Percentiles rank a stretch among this genome's conserved stretches.
Conservation (phyloP, 2,113 vertebrate species). For the Alethe diademata region DNA sequence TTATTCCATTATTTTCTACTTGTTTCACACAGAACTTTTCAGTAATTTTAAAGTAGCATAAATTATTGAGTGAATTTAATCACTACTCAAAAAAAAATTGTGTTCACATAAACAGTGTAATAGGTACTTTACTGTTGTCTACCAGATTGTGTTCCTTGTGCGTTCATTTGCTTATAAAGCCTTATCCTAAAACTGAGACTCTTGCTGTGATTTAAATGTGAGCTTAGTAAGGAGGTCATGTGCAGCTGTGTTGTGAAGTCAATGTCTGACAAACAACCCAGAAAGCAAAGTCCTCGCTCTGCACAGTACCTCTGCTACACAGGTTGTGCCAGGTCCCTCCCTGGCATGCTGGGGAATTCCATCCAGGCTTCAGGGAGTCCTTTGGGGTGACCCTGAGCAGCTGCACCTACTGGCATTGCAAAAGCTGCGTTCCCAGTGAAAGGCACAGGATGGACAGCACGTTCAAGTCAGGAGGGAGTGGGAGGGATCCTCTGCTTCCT, state of each 20-base stretch:
- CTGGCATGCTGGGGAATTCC: neutral
- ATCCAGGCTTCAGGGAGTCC: neutral
- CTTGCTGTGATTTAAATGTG: neutral
- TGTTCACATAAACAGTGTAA: neutral
- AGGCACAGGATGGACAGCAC: neutral
- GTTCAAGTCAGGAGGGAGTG: accelerated
- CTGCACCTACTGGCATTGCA: accelerated
- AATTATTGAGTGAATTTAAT: neutral
- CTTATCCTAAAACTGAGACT: neutral
- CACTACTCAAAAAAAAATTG: neutral
- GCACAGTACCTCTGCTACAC: neutral
- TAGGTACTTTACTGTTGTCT: accelerated
- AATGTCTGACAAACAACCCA: neutral
- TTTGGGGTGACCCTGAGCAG: neutral
- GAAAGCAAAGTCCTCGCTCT: neutral
- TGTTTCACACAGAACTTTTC: neutral
- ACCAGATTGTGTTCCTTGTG: neutral
- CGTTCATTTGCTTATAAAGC: neutral
- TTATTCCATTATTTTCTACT: neutral
- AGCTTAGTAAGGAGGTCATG: neutral
- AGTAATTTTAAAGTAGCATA: neutral
- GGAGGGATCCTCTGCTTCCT: neutral
- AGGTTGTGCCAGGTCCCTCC: neutral
- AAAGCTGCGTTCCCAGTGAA: neutral
- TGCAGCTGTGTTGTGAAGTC: neutral